Evolutionary conservation across 2,888 invertebrate species (phyloP), one percentile per base, ranked within the genome.

Genomic region (Panopea generosa): DNA sequence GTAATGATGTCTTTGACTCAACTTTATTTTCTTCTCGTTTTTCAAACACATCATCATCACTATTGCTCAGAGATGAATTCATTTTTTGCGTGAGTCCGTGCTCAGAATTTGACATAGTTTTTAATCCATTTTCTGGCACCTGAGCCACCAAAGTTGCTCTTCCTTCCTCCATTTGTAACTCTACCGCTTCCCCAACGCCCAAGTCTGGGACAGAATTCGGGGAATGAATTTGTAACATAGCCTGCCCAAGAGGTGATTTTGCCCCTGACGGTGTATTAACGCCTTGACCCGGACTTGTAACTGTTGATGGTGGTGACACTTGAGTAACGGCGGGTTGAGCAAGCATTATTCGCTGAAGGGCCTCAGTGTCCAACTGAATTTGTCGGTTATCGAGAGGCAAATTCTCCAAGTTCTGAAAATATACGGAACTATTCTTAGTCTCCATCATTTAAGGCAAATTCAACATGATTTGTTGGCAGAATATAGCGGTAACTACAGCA

Each of bases 311-410:
- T 29, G 72, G 52, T 18, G 80, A 57, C 40, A 69, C 74, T 45
- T 68, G 55, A 26, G 65, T 22, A 9, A 66, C 52, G 24, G 63
- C 38, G n/a, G 61, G 61, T 56, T 59, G 77, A 29, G 60, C 71
- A 47, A 70, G 57, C 53, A 80, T 71, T 20, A 71, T 65, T 61
- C 66, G 63, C 74, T 71, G 76, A 55, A 66, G 52, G 60, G 71
- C 81, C 27, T 77, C 77, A n/a, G 55, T 67, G 68, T 79, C 85
- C 53, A 84, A 77, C 47, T 83, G 84, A 47, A 87, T 86, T 53
- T 84, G 85, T 29, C 85, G 82, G 63, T 86, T 79, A 79, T 87
- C 86, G 29, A 86, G 75, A 16, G 84, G 81, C 40, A 84, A 68
- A 63, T 87, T 84, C 50, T 87, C 86, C 77, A 82, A 77, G 20